A percentile compares a stretch with the other conserved stretches of the same genome.
Evolutionary conservation across 2,113 vertebrate genomes (phyloP).

Genomic region (Amphilophus citrinellus): DNA sequence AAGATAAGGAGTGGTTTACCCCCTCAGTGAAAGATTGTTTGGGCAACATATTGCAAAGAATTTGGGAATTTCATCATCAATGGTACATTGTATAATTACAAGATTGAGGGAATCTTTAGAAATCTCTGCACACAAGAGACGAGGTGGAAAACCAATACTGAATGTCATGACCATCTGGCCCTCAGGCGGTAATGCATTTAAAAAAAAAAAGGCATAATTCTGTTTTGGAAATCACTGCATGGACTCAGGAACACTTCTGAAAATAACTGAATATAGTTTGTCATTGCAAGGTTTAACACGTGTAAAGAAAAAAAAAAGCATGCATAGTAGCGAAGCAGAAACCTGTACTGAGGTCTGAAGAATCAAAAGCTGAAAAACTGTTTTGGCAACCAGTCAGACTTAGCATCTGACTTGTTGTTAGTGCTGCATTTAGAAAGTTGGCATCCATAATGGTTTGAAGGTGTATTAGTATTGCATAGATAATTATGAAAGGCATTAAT

Average conservation of each 20-base stretch:
- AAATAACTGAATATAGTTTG: conserved; percentile 3
- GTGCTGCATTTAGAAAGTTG: not conserved
- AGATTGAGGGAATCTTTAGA: conserved; percentile 3
- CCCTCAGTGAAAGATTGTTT: not conserved
- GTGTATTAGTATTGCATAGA: not conserved
- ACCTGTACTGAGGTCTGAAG: not conserved
- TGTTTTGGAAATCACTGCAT: not conserved
- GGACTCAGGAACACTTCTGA: not conserved
- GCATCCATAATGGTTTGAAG: not conserved
- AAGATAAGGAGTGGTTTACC: conserved; percentile 4
- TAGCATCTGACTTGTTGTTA: not conserved
- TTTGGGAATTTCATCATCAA: conserved; percentile 11
- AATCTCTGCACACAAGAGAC: conserved; percentile 4
- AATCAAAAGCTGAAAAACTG: not conserved
- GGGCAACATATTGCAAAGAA: conserved; percentile 12
- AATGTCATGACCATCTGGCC: not conserved
- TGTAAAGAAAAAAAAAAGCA: not conserved
- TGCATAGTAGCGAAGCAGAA: not conserved
- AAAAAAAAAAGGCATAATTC: not conserved
- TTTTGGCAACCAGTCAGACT: not conserved
- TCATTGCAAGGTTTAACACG: not conserved
- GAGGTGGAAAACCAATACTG: conserved; percentile 13
- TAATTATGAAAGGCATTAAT: not conserved
- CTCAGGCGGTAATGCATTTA: not conserved
- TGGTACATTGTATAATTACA: conserved; percentile 11